These are phyloP conservation scores for Micrasema minimum DNA, from an alignment of 1,140 invertebrate genomes.

Conservation along the genomic window DNA sequence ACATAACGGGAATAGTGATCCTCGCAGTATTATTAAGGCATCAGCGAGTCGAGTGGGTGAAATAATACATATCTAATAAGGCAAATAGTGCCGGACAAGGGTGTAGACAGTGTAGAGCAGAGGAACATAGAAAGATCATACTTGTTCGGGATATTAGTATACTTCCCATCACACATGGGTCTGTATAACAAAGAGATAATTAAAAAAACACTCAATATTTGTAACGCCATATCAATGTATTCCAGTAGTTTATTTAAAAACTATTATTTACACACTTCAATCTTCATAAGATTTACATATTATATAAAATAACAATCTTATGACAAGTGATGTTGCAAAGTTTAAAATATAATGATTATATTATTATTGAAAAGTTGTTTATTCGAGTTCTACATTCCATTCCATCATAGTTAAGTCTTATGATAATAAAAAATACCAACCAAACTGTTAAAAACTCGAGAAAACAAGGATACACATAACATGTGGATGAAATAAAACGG, in stretches of 20 bases:
- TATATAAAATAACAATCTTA: constrained; percentile 44
- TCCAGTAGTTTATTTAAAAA: constrained; percentile 47
- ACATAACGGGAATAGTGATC: background rate
- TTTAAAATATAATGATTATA: constrained; percentile 39
- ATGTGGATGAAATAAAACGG: constrained; percentile 13
- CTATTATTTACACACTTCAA: constrained; percentile 49
- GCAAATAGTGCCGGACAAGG: no score
- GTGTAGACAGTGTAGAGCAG: no score
- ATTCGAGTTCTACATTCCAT: constrained; percentile 28
- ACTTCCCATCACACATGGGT: no score
- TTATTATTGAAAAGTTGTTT: constrained; percentile 31
- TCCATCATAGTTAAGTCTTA: constrained; percentile 23
- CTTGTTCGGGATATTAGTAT: no score
- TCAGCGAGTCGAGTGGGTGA: background rate
- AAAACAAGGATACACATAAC: constrained; percentile 22
- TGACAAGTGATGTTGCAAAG: constrained; percentile 45
- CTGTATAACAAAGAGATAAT: constrained; percentile 1
- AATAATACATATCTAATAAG: constrained; percentile 1
- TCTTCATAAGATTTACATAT: constrained; percentile 47
- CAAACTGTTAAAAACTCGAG: constrained; percentile 26
- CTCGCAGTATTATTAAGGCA: background rate
- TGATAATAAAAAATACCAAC: constrained; percentile 36
- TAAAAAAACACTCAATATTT: constrained; percentile 29
- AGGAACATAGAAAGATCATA: no score
- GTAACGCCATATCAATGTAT: constrained; percentile 47